Evolutionary conservation across 2,888 invertebrate genomes (phyloP), one percentile per base, ranked within the genome.

Genomic region (Agrotis puta): DNA sequence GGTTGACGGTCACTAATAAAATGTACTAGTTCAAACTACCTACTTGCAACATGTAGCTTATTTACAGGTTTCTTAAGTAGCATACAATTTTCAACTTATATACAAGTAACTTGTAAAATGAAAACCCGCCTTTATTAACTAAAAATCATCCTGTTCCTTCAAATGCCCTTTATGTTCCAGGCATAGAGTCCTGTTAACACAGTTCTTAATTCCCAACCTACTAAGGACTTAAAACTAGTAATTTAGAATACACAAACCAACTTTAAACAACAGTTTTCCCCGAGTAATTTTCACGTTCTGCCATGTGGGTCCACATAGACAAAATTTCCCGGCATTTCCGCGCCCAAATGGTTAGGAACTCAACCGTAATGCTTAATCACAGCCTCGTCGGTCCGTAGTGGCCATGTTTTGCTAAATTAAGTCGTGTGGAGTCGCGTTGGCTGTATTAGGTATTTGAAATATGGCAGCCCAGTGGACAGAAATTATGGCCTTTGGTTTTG

Each of bases 311-410:
- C 13, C 16, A 22, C 33, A 47, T 47, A 18, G 14, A 47, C 64
- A 48, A 79, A 74, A 66, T 74, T 74, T 79, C 18, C 48, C 43
- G 18, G 24, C 11, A 18, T 56, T 50, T 24, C 50, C 61, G 48
- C 16, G 16, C 66, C 56, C 43, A 45, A 76, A 79, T 61, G 62
- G 76, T 76, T 74, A 62, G 47, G 24, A 74, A 53, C 65, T 43
- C 56, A 22, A 73, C 79, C 65, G 27, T 22, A 56, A 79, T 53
- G 47, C 61, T 76, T 79, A 76, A 79, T 76, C 66, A 79, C 74
- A 16, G 66, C 13, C 61, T 18, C 56, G 61, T 11, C 47, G 59
- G 27, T 50, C 45, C 48, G 47, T 47, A 75, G 65, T 47, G 53
- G 51, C 20, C 45, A 13, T 74, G 74, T 76, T 74, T 79, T 57